Evolutionary conservation across 2,888 invertebrate genomes (phyloP).

Genomic region (Leptodirus hochenwartii): DNA sequence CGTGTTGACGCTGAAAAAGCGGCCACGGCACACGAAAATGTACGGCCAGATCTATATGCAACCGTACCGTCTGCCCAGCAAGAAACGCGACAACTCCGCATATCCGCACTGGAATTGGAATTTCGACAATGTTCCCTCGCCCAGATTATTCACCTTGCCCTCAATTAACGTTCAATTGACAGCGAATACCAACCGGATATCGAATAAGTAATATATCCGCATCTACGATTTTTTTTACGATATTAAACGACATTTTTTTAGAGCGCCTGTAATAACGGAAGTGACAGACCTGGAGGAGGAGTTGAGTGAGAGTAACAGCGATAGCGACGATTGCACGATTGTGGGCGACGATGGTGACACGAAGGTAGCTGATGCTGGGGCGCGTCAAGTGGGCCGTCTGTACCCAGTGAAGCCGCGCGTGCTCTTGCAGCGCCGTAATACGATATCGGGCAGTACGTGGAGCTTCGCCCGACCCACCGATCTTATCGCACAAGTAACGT

Average conservation of each 20-base stretch:
- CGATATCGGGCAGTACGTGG: constrained; percentile 72
- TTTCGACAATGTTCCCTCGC: constrained; percentile 48
- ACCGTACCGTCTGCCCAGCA: constrained; percentile 53
- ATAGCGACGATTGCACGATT: constrained; percentile 10
- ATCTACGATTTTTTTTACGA: constrained; percentile 8
- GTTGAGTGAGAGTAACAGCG: constrained; percentile 30
- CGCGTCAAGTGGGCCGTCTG: constrained; percentile 33
- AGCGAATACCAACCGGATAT: too few species aligned
- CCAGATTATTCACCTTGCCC: constrained; percentile 42
- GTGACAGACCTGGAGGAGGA: constrained; percentile 19
- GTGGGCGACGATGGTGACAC: too few species aligned
- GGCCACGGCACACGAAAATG: constrained; percentile 64
- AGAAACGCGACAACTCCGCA: constrained; percentile 47
- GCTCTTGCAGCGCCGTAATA: constrained; percentile 64
- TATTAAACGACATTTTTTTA: too few species aligned
- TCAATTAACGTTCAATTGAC: too few species aligned
- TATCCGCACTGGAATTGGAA: constrained; percentile 45
- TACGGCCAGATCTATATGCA: constrained; percentile 57
- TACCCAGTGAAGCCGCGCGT: constrained; percentile 60
- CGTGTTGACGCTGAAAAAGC: constrained; percentile 61
- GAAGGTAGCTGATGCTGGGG: constrained; percentile 33
- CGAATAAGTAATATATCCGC: constrained; percentile 3
- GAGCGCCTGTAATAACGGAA: constrained; percentile 16
- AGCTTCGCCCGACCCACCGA: constrained; percentile 40
- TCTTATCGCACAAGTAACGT: constrained; percentile 46